Conservation (phyloP, 2,888 invertebrate genomes). For the Coronaproctus castanopsis region DNA sequence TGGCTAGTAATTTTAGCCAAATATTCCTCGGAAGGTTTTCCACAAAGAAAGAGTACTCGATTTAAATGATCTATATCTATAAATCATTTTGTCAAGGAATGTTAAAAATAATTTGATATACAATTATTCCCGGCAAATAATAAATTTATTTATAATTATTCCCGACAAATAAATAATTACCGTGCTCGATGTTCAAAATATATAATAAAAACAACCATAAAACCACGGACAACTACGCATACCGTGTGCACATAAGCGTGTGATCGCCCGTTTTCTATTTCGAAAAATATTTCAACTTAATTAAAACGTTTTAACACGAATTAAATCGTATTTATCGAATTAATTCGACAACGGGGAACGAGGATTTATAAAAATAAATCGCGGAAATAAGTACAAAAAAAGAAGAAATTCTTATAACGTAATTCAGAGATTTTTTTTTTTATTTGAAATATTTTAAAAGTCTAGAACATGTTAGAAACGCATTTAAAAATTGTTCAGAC, state of each 20-base stretch:
- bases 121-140: not conserved
- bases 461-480: too few relatives aligned
- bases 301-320: too few relatives aligned
- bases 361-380: too few relatives aligned
- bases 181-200: not conserved
- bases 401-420: not conserved
- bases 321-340: too few relatives aligned
- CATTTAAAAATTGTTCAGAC: too few relatives aligned
- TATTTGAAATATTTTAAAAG: not conserved
- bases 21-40: conserved; percentile 62
- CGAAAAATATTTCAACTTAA: too few relatives aligned
- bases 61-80: conserved; percentile 79
- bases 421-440: not conserved
- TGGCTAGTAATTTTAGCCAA: conserved; percentile 68
- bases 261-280: too few relatives aligned
- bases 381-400: conserved; percentile 1
- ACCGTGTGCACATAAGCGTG: too few relatives aligned
- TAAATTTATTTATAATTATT: not conserved
- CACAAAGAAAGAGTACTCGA: conserved; percentile 68
- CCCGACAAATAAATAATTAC: not conserved
- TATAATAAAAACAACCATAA: not conserved
- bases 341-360: too few relatives aligned
- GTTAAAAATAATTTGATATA: not conserved
- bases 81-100: conserved; percentile 11
- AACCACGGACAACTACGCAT: too few relatives aligned